A percentile compares a stretch with the other conserved stretches of the same genome.
phyloP scores from a whole-genome alignment of 2,888 invertebrate genomes.

The Synergus laeviventris region DNA sequence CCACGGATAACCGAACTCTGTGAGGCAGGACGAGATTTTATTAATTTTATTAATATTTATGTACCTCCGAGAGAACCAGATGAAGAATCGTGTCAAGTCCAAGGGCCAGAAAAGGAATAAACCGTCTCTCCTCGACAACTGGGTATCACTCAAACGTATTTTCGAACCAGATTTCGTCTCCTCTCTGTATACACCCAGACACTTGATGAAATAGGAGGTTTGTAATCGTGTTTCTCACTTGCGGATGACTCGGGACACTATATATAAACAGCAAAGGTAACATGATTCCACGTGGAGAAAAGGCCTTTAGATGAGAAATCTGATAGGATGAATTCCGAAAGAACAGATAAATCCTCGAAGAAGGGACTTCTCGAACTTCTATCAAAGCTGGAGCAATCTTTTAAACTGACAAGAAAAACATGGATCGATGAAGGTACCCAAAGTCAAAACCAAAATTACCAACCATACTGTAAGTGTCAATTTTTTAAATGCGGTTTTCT shows the following conservation, averaged over 20 bases:
- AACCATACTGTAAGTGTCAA: too few relatives aligned
- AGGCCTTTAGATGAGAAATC: constrained; percentile 38
- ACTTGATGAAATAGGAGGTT: not conserved
- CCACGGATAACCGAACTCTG: constrained; percentile 24
- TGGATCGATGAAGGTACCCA: not conserved
- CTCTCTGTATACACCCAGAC: not conserved
- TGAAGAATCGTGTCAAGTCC: constrained; percentile 14
- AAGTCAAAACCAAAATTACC: not conserved
- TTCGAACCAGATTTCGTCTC: not conserved
- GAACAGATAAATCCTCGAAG: constrained; percentile 41
- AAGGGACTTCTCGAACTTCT: constrained; percentile 43
- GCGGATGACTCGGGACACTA: constrained; percentile 3
- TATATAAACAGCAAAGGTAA: constrained; percentile 32
- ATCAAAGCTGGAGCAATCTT: not conserved
- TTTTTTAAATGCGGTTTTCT: too few relatives aligned
- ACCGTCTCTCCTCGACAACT: not conserved
- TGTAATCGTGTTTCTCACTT: constrained; percentile 49
- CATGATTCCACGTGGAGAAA: constrained; percentile 42
- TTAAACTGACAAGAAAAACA: not conserved
- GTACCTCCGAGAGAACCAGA: constrained; percentile 33
- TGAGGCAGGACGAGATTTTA: constrained; percentile 4
- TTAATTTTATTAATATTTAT: constrained; percentile 17
- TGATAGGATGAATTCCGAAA: constrained; percentile 46
- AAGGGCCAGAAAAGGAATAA: not conserved
- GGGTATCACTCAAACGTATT: not conserved